phyloP scores from a whole-genome alignment of 2,888 invertebrate genomes.

The Drosophila niveifrons region DNA sequence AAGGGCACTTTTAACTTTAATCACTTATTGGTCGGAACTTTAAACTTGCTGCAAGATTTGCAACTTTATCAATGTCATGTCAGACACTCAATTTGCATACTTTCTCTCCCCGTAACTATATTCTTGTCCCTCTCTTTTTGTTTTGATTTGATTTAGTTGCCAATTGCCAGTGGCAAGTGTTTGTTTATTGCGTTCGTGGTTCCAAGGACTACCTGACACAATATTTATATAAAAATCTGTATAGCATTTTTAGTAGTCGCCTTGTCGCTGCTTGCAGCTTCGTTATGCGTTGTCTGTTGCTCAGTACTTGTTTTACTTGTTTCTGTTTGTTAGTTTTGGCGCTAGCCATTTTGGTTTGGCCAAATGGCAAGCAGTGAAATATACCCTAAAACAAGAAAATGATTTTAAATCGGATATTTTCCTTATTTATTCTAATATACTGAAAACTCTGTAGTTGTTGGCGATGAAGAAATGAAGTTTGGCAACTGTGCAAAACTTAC shows the following conservation, averaged over 20 bases:
- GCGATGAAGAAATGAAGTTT: too few species aligned
- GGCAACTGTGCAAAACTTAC: too few species aligned
- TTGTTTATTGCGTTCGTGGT: slow-evolving; percentile 51
- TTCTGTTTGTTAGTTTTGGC: slow-evolving; percentile 33
- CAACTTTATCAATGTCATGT: slow-evolving; percentile 41
- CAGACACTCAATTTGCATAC: slow-evolving; percentile 57
- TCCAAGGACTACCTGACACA: slow-evolving; percentile 63
- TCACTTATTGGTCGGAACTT: slow-evolving; percentile 25
- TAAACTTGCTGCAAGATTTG: slow-evolving; percentile 22
- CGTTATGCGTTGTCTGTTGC: background rate
- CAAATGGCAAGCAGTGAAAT: background rate
- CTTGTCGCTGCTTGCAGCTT: background rate
- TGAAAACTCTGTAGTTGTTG: too few species aligned
- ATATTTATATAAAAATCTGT: slow-evolving; percentile 73
- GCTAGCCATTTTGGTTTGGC: slow-evolving; percentile 37
- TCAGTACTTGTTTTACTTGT: slow-evolving; percentile 19
- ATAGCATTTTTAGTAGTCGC: slow-evolving; percentile 1
- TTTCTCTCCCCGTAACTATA: background rate
- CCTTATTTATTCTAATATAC: too few species aligned
- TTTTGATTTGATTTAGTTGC: slow-evolving; percentile 71
- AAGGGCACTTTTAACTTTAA: slow-evolving; percentile 55
- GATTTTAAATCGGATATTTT: too few species aligned
- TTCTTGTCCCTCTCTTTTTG: slow-evolving; percentile 36
- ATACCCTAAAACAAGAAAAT: too few species aligned
- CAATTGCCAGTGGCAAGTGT: slow-evolving; percentile 38